Base-by-base conservation (phyloP, 2,797 vertebrate species). In the Brachyalestes nurse region DNA sequence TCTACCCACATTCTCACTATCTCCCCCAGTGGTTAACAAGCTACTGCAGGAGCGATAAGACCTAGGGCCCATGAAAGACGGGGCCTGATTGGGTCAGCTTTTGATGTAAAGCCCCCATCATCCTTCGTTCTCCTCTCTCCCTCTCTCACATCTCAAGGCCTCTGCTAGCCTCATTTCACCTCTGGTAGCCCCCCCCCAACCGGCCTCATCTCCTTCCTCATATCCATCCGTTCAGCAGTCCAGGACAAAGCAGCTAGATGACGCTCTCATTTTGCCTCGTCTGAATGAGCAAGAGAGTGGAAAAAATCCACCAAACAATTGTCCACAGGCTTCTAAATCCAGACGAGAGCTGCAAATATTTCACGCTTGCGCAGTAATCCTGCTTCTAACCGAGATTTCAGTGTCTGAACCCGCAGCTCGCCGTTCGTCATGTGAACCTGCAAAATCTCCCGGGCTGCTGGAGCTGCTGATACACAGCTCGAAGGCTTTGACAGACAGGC, bases 1-100 rank as follows among this genome's bases (percentile, higher is more conserved):
- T 85, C 81, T 82, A 74, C 40, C 53, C 60, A 76, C 78, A 58
- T 75, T 82, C 53, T 82, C 51, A 74, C 82, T 45, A 67, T 62
- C 78, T 45, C 58, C 74, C 69, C 23, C 72, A 82, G 58, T 78
- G 86, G 81, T 86, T 84, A 86, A 82, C 83, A 83, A 87, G 81
- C 82, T 77, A 75, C 65, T 78, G 51, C 74, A 3, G 61, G 77
- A 85, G 81, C 77, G 85, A 89, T 86, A 83, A 17, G 51, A 88
- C 73, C 76, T 9, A 55, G 72, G 49, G 69, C 78, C 73, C 84
- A 80, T 82, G 79, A 87, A 80, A 83, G 85, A 86, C 75, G 72
- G 69, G 74, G 25, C 47, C 57, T 64, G 78, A 75, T 75, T 77
- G 71, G 71, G 66, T 79, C 23, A 81, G 74, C 51, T 51, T 81